Percentiles rank a stretch among this genome's conserved stretches.
These are phyloP conservation scores for Otolemur crassicaudatus DNA, from an alignment of 2,797 vertebrate species.

Conservation along the genomic window DNA sequence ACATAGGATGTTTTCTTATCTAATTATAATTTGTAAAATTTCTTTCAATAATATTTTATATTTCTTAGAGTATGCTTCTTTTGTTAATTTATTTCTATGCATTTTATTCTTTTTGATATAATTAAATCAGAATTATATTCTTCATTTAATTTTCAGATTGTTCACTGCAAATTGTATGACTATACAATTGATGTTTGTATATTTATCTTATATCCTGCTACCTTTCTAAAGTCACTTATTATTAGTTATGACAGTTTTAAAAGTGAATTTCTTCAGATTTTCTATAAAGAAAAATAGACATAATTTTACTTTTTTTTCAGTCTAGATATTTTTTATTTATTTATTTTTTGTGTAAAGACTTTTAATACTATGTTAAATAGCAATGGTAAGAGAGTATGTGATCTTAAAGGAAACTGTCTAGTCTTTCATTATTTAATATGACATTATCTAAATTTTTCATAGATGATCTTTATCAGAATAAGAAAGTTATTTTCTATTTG, in stretches of 20 bases:
- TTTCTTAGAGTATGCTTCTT: background rate
- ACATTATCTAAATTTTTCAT: background rate
- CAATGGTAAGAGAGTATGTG: background rate
- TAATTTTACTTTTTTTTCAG: background rate
- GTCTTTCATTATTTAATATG: background rate
- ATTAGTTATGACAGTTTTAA: background rate
- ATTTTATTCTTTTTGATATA: background rate
- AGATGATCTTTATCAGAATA: background rate
- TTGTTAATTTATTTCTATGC: background rate
- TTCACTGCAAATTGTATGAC: background rate
- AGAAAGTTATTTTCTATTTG: background rate
- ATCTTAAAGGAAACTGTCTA: background rate
- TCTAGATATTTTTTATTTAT: background rate
- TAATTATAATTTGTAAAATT: background rate
- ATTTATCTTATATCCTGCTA: background rate
- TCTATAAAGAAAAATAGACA: background rate
- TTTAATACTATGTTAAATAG: background rate
- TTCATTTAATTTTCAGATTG: slow-evolving; percentile 28
- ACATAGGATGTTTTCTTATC: background rate
- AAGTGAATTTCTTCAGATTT: background rate
- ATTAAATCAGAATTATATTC: background rate
- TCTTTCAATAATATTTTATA: background rate
- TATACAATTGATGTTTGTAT: slow-evolving; percentile 2
- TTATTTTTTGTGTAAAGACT: background rate
- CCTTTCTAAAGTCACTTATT: background rate